Percentiles rank a stretch among this genome's conserved stretches.
Conservation (phyloP, 2,797 vertebrate genomes). For the Ctenopoma kingsleyae region DNA sequence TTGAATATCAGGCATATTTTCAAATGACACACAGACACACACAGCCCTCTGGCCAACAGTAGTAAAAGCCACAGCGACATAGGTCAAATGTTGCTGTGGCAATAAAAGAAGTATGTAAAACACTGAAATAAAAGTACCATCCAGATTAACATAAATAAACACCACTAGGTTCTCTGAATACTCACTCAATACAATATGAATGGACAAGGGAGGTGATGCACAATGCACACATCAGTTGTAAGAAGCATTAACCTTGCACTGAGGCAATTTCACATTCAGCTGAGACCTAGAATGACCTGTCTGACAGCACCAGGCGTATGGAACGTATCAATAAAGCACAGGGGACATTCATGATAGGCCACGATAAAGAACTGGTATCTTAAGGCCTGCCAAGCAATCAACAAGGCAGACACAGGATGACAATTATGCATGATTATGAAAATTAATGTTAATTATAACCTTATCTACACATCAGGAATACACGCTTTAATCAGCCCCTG, state of each 20-base stretch:
- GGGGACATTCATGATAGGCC: constrained; percentile 23
- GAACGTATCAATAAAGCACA: constrained; percentile 40
- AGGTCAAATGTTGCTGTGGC: constrained; percentile 25
- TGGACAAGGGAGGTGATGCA: constrained; percentile 29
- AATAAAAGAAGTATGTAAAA: constrained; percentile 19
- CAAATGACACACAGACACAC: background rate
- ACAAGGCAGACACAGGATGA: constrained; percentile 43
- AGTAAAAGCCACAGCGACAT: constrained; percentile 29
- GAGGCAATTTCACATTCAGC: constrained; percentile 57
- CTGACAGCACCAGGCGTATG: constrained; percentile 22
- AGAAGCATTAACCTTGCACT: constrained; percentile 38
- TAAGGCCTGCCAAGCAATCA: constrained; percentile 42
- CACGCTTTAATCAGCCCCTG: constrained; percentile 28
- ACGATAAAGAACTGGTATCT: constrained; percentile 61
- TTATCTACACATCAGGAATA: constrained; percentile 21
- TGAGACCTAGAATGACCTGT: constrained; percentile 44
- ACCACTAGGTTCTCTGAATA: constrained; percentile 36
- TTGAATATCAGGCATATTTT: constrained; percentile 21
- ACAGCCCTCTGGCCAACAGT: constrained; percentile 1
- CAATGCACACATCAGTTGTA: constrained; percentile 35
- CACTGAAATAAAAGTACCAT: constrained; percentile 44
- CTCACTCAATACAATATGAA: constrained; percentile 38
- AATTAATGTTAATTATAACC: constrained; percentile 28
- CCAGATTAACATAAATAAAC: constrained; percentile 45
- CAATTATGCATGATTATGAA: constrained; percentile 28